These are phyloP conservation scores for Vesta saturnalis DNA, from an alignment of 2,888 invertebrate genomes.

Conservation along the genomic window DNA sequence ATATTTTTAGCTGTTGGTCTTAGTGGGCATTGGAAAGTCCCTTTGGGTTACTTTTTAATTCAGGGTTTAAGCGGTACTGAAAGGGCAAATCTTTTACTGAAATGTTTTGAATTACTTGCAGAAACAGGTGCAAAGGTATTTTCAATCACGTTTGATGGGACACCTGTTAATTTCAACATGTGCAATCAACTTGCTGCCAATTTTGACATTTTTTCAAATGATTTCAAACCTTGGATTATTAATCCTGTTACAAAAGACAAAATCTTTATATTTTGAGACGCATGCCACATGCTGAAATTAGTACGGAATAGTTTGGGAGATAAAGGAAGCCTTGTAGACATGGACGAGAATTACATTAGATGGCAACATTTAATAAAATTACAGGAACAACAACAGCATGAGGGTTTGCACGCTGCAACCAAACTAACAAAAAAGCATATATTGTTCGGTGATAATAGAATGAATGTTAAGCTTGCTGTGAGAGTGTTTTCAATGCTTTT, in stretches of 20 bases:
- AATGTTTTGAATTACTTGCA: conserved; percentile 37
- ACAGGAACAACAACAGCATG: conserved; percentile 26
- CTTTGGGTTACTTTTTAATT: conserved; percentile 48
- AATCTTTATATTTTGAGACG: conserved; percentile 18
- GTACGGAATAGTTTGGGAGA: conserved; percentile 25
- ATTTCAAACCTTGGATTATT: conserved; percentile 36
- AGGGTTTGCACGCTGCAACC: conserved; percentile 40
- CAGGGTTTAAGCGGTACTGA: conserved; percentile 43
- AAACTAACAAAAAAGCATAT: background rate
- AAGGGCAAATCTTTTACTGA: conserved; percentile 41
- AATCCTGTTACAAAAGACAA: conserved; percentile 19
- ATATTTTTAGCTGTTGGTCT: too few relatives aligned
- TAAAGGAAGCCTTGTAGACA: background rate
- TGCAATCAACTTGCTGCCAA: conserved; percentile 25
- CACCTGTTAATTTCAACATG: conserved; percentile 28
- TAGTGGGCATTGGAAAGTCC: conserved; percentile 49
- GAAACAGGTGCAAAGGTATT: conserved; percentile 34
- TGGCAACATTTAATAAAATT: conserved; percentile 42
- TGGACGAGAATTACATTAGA: conserved; percentile 14
- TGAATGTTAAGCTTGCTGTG: too few relatives aligned
- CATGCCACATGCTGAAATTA: conserved; percentile 27
- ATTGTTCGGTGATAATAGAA: too few relatives aligned
- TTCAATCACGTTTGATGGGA: conserved; percentile 26
- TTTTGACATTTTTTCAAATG: background rate
- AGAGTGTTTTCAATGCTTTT: too few relatives aligned